These are phyloP conservation scores for Sus scrofa DNA, from an alignment of 2,113 vertebrate species.

Conservation along the genomic window DNA sequence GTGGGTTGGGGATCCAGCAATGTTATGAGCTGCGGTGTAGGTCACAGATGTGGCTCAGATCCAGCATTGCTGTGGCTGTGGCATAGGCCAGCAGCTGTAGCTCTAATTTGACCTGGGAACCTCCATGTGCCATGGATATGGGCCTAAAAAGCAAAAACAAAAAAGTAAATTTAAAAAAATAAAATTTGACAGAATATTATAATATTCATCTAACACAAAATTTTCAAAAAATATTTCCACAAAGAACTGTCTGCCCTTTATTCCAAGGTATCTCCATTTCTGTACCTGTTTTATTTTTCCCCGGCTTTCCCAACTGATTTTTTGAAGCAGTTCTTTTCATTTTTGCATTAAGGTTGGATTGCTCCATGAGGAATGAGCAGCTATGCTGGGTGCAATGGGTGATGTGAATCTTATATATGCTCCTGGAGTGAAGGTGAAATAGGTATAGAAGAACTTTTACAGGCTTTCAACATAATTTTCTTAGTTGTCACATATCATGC, in stretches of 20 bases:
- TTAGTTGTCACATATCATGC: neutral
- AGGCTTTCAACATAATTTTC: conserved; percentile 6
- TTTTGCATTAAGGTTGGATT: neutral
- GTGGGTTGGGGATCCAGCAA: no score
- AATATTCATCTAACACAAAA: neutral
- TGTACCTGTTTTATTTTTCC: neutral
- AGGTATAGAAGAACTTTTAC: neutral
- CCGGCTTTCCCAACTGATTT: neutral
- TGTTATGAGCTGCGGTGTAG: no score
- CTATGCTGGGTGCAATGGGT: neutral
- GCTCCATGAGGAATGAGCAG: neutral
- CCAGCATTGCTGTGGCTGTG: no score
- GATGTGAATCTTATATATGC: neutral
- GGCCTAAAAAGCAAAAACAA: no score
- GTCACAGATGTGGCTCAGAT: no score
- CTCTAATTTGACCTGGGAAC: no score
- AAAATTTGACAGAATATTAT: neutral
- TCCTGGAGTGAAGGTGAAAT: neutral
- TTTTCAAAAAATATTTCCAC: conserved; percentile 21
- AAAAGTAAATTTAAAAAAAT: no score
- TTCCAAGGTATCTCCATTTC: neutral
- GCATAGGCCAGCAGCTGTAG: no score
- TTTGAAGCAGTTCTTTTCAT: neutral
- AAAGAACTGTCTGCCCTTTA: neutral
- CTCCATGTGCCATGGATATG: no score